Evolutionary conservation across 2,113 vertebrate species (phyloP), one percentile per base, ranked within the genome.

Genomic region (Tauraco erythrolophus): DNA sequence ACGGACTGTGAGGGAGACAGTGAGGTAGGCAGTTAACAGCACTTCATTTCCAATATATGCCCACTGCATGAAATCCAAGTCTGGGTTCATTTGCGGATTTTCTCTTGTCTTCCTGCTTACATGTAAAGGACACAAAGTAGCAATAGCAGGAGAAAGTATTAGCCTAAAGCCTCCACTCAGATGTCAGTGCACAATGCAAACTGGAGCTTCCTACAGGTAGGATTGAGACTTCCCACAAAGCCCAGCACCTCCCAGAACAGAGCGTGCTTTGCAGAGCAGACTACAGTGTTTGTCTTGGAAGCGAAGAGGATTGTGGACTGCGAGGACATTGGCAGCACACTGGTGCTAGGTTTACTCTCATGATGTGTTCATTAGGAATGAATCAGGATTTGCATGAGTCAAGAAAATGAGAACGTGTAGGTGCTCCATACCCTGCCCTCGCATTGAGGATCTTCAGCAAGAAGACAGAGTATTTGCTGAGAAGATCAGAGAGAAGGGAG

Each of bases 91-190:
- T 69, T 16, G 24, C 58, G 66, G 39, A 56, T 78, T 70, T 71
- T 57, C 81, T 87, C 53, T 37, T 0, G 0, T 70, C 37, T 31
- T 66, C 60, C 64, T 1, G 1, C 70, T 48, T 50, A 21, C 4
- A 66, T 4, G 28, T 50, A 54, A 90, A 79, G 45, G 50, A 48
- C 41, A 79, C 51, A 35, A 66, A 35, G 16, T 7, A 64, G 39
- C 12, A 56, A n/a, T 2, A 30, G 18, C 8, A 53, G 54, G 66
- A 65, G 45, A 83, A 89, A 60, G 39, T 39, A 31, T 69, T 75
- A 85, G n/a, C 76, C 48, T 60, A 48, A 78, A 89, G 61, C 43
- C 41, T 75, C 39, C 33, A 43, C 33, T 78, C 30, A 48, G 46
- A 35, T 35, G 6, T 13, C 7, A 31, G 58, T 7, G 70, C 37